phyloP scores from a whole-genome alignment of 2,888 invertebrate genomes.

The Meiosimyza platycephala region DNA sequence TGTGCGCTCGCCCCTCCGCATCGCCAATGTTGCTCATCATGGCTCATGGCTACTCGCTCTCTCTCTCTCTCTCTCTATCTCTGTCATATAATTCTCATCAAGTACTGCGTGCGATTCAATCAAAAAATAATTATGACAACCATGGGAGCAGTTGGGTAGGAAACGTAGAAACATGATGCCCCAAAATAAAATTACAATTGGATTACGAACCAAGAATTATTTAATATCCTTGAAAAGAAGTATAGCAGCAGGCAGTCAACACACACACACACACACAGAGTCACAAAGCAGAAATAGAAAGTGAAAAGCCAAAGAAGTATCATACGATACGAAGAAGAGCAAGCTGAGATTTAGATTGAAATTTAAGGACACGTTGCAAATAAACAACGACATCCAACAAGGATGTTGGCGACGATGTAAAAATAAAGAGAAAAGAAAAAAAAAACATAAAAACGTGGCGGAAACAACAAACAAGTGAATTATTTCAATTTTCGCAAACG shows the following conservation, averaged over 20 bases:
- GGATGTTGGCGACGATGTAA: no score
- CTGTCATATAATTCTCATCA: slow-evolving; percentile 32
- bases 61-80: background rate
- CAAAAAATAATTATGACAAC: slow-evolving; percentile 60
- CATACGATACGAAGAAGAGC: slow-evolving; percentile 53
- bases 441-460: background rate
- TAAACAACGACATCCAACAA: slow-evolving; percentile 12
- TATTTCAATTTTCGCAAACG: background rate
- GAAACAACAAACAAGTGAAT: background rate
- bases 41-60: background rate
- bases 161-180: background rate
- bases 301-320: slow-evolving; percentile 29
- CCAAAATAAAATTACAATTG: slow-evolving; percentile 56
- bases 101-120: slow-evolving; percentile 52
- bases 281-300: background rate
- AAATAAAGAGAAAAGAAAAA: no score
- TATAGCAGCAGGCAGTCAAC: no score
- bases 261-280: background rate
- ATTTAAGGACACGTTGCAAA: slow-evolving; percentile 46
- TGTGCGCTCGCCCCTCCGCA: background rate
- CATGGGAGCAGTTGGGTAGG: slow-evolving; percentile 45
- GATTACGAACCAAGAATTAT: slow-evolving; percentile 51
- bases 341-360: slow-evolving; percentile 54
- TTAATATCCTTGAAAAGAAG: slow-evolving; percentile 12
- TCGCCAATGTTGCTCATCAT: no score